Evolutionary conservation across 2,113 vertebrate species (phyloP).

Genomic region (Podocnemis expansa): DNA sequence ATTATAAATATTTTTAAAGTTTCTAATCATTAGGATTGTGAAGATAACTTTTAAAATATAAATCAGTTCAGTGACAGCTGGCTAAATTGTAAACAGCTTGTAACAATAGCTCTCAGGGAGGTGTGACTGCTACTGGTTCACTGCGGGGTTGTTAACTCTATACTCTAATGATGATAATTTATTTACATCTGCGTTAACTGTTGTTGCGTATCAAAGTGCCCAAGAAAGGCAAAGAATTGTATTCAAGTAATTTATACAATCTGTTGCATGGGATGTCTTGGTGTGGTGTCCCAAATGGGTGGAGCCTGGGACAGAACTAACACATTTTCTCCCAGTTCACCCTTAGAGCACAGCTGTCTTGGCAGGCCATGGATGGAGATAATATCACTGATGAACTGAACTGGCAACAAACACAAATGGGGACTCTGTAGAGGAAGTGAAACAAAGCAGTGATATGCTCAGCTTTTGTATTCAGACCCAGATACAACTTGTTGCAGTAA

Average conservation of each 20-base stretch:
- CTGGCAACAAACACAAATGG: background rate
- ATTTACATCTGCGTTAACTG: background rate
- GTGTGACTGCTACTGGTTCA: background rate
- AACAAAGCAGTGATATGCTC: fast-evolving
- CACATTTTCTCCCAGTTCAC: background rate
- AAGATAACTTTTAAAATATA: background rate
- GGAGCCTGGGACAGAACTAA: fast-evolving
- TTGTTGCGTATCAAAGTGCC: background rate
- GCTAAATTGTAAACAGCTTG: background rate
- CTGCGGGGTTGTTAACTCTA: background rate
- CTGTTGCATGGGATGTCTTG: background rate
- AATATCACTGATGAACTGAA: background rate
- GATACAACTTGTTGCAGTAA: background rate
- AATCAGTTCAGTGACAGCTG: background rate
- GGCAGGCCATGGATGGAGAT: background rate
- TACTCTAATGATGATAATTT: background rate
- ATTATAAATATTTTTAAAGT: background rate
- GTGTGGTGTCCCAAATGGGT: background rate
- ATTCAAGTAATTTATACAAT: background rate
- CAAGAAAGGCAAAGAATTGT: background rate
- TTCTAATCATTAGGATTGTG: too few species aligned
- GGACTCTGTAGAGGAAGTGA: background rate
- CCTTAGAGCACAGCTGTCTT: background rate
- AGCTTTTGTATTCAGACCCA: background rate
- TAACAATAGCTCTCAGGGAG: background rate